Evolutionary conservation across 2,797 vertebrate species (phyloP).

Genomic region (Labeo calbasu): DNA sequence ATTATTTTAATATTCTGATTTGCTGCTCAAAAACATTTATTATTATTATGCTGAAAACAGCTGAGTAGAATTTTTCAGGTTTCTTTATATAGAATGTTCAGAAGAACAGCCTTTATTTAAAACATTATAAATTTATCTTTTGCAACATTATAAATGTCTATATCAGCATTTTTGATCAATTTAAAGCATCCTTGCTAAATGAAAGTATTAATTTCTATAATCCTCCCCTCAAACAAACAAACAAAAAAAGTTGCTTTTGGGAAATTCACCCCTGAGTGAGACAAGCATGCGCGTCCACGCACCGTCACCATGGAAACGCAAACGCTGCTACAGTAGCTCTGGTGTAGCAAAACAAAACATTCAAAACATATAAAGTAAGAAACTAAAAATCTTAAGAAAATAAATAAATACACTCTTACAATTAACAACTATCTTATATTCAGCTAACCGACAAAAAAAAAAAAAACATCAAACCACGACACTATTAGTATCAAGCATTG

Average conservation of each 20-base stretch:
- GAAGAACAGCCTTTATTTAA: no score
- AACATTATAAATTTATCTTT: no score
- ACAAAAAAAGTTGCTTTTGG: not conserved
- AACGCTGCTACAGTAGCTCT: constrained; percentile 53
- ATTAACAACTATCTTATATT: not conserved
- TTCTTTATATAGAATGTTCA: no score
- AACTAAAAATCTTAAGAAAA: not conserved
- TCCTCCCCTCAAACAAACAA: no score
- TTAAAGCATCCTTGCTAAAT: no score
- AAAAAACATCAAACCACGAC: not conserved
- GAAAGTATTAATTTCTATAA: no score
- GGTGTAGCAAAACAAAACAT: constrained; percentile 64
- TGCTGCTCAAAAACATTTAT: no score
- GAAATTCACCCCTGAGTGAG: not conserved
- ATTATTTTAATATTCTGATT: no score
- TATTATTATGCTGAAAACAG: no score
- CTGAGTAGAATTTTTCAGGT: no score
- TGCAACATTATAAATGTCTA: no score
- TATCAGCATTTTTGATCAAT: no score
- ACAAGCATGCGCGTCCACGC: constrained; percentile 69
- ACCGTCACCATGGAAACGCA: constrained; percentile 74
- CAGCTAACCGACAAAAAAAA: not conserved
- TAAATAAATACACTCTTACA: not conserved
- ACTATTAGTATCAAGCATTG: not conserved
- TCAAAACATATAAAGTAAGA: not conserved